Percentiles rank a stretch among this genome's conserved stretches.
Evolutionary conservation across 2,113 vertebrate genomes (phyloP).

Genomic region (Lasiurus cinereus): DNA sequence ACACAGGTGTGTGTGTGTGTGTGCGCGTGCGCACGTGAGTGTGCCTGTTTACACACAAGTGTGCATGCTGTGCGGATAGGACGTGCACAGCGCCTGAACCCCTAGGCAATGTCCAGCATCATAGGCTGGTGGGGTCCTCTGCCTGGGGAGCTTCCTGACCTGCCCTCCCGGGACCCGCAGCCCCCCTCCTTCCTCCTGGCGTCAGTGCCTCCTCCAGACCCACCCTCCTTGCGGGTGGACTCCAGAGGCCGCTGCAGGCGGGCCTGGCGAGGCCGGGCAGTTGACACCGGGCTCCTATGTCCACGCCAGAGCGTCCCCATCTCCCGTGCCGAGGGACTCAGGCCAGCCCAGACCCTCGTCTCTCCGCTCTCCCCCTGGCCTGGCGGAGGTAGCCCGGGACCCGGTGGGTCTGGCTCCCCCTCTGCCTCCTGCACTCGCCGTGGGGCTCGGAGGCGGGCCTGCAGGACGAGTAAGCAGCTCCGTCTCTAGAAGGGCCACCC

Average conservation of each 20-base stretch:
- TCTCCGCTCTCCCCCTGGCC: rapidly evolving
- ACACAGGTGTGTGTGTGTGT: too few relatives aligned
- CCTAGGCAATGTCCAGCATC: neutral
- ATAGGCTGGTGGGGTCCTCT: neutral
- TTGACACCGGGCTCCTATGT: rapidly evolving
- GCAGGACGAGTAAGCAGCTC: neutral
- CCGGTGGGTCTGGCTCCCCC: neutral
- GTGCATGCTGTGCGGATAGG: rapidly evolving
- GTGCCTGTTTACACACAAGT: neutral
- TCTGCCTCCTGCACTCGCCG: neutral
- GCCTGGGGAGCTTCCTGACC: neutral
- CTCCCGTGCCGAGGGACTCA: neutral
- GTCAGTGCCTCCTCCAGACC: neutral
- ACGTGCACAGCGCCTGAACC: neutral
- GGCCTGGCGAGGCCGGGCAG: neutral
- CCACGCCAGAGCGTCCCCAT: rapidly evolving
- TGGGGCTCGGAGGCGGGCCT: neutral
- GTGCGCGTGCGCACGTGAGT: neutral
- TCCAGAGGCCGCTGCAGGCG: rapidly evolving
- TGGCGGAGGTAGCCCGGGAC: neutral
- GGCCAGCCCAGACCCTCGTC: neutral
- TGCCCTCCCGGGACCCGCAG: neutral
- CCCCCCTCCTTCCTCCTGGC: neutral
- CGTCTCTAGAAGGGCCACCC: too few relatives aligned
- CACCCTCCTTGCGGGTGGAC: rapidly evolving